A percentile compares a stretch with the other conserved stretches of the same genome.
These are phyloP conservation scores for Stegastes partitus DNA, from an alignment of 2,113 vertebrate genomes.

Conservation along the genomic window DNA sequence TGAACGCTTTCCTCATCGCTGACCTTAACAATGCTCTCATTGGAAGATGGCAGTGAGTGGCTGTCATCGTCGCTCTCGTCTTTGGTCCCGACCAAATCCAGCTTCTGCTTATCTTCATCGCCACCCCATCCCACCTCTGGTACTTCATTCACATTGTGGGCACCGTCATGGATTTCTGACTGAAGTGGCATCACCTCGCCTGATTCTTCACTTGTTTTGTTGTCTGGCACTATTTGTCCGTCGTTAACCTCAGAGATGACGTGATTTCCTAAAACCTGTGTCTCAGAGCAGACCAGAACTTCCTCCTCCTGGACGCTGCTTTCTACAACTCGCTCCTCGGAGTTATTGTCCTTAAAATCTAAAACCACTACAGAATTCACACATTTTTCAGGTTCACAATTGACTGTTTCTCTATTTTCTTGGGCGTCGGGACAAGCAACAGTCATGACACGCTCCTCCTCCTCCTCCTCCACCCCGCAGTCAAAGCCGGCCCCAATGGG, in stretches of 20 bases:
- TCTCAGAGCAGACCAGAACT: neutral
- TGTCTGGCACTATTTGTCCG: neutral
- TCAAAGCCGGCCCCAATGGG: slow-evolving; percentile 22
- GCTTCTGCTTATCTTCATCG: neutral
- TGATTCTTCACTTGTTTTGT: neutral
- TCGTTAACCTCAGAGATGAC: neutral
- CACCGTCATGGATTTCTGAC: slow-evolving; percentile 4
- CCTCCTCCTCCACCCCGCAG: neutral
- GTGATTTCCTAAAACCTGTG: slow-evolving; percentile 8
- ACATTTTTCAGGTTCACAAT: slow-evolving; percentile 17
- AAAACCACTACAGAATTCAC: neutral
- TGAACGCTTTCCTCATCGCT: slow-evolving; percentile 64
- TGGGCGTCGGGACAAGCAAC: slow-evolving; percentile 1
- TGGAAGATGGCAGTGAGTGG: slow-evolving; percentile 56
- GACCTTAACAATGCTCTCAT: slow-evolving; percentile 66
- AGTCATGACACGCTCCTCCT: slow-evolving; percentile 15
- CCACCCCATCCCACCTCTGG: neutral
- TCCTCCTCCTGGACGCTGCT: neutral
- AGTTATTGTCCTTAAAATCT: slow-evolving; percentile 12
- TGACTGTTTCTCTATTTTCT: neutral
- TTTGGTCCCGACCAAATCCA: neutral
- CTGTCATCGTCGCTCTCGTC: slow-evolving; percentile 30
- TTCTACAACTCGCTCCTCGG: neutral
- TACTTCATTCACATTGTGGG: neutral
- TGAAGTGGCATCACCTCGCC: neutral